Evolutionary conservation across 1,140 invertebrate genomes (phyloP).

Genomic region (Habropoda laboriosa): DNA sequence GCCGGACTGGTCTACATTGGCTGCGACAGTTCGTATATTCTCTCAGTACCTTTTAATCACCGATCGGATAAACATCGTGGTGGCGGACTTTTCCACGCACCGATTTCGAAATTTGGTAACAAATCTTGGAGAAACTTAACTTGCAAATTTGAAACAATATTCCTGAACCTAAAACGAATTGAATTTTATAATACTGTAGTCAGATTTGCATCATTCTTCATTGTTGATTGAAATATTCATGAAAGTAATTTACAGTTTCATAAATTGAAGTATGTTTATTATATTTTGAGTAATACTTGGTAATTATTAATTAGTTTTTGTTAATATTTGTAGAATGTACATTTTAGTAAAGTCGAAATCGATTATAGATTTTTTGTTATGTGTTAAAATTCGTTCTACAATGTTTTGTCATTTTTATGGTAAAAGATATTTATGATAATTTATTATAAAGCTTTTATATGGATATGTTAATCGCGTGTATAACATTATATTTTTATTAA

Average conservation of each 20-base stretch:
- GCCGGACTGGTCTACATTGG: neutral
- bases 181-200: neutral
- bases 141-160: too few relatives aligned
- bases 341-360: neutral
- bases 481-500: neutral
- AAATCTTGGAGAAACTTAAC: neutral
- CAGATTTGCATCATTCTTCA: neutral
- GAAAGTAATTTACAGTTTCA: neutral
- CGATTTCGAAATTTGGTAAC: neutral
- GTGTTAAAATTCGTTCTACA: too few relatives aligned
- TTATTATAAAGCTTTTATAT: too few relatives aligned
- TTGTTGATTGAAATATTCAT: neutral
- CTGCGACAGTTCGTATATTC: conserved; percentile 20
- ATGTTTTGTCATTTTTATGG: too few relatives aligned
- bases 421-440: too few relatives aligned
- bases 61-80: conserved; percentile 16
- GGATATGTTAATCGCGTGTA: too few relatives aligned
- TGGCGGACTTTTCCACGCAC: neutral
- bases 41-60: conserved; percentile 27
- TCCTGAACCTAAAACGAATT: too few relatives aligned
- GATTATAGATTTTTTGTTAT: too few relatives aligned
- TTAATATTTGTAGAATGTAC: too few relatives aligned
- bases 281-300: neutral
- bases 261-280: neutral
- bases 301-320: too few relatives aligned